phyloP scores from a whole-genome alignment of 2,113 vertebrate species.

The Trematocara unimaculatum region DNA sequence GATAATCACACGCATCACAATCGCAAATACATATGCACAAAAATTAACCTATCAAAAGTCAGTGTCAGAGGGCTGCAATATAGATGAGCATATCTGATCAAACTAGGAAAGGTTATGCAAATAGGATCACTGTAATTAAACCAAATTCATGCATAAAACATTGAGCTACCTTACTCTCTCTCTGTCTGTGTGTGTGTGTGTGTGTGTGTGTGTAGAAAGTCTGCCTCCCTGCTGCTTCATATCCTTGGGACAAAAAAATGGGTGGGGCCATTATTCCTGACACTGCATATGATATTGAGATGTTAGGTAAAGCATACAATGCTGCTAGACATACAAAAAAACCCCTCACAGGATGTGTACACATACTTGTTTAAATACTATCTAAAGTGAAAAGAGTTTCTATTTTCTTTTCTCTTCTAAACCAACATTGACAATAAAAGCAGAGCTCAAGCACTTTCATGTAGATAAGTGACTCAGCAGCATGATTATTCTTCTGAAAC shows the following conservation, averaged over 20 bases:
- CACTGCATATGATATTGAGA: neutral
- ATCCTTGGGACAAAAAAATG: slow-evolving; percentile 8
- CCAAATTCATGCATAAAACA: slow-evolving; percentile 66
- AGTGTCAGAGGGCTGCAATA: slow-evolving; percentile 52
- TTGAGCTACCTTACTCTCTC: slow-evolving; percentile 17
- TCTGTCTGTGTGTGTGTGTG: neutral
- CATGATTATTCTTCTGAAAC: neutral
- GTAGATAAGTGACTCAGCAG: neutral
- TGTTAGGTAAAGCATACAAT: neutral
- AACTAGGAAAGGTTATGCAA: slow-evolving; percentile 62
- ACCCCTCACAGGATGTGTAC: rapidly evolving
- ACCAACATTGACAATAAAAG: neutral
- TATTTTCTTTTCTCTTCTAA: neutral
- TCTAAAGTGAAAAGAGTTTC: neutral
- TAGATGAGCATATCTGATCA: slow-evolving; percentile 60
- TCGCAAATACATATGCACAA: neutral
- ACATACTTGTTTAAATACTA: neutral
- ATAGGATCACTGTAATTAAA: slow-evolving; percentile 57
- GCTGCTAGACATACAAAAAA: neutral
- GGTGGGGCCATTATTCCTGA: slow-evolving; percentile 8
- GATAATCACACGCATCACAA: neutral
- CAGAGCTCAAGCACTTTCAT: neutral
- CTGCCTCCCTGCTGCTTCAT: slow-evolving; percentile 5
- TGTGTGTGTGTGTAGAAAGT: neutral
- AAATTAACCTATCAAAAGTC: slow-evolving; percentile 40